phyloP scores from a whole-genome alignment of 2,797 vertebrate species.

The Bradypodion ventrale region DNA sequence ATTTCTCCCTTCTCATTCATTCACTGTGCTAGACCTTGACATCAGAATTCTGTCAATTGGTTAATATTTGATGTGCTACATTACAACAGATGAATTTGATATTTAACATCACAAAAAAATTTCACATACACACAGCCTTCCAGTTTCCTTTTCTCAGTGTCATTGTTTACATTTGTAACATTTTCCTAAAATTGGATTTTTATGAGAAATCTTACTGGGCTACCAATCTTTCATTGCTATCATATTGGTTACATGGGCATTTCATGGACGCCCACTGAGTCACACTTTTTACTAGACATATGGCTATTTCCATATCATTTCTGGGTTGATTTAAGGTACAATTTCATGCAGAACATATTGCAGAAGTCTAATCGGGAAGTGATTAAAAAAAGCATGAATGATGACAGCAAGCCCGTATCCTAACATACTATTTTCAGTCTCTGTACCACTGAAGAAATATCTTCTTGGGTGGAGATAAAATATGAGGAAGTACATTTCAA shows the following conservation, averaged over 20 bases:
- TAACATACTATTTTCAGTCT: conserved; percentile 11
- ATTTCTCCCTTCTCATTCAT: conserved; percentile 50
- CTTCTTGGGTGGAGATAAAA: conserved; percentile 15
- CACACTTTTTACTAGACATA: conserved; percentile 60
- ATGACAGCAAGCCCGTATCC: conserved; percentile 26
- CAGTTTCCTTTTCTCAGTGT: conserved; percentile 47
- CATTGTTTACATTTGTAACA: conserved; percentile 67
- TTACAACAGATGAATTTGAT: conserved; percentile 48
- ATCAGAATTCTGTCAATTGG: conserved; percentile 50
- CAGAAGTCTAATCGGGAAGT: conserved; percentile 47
- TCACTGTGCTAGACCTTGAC: conserved; percentile 45
- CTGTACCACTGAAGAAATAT: conserved; percentile 4
- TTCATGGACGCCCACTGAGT: conserved; percentile 63
- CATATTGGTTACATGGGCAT: conserved; percentile 59
- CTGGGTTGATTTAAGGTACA: conserved; percentile 43
- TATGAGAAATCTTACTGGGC: conserved; percentile 63
- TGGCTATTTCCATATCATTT: conserved; percentile 55
- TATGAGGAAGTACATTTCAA: not conserved
- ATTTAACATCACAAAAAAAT: conserved; percentile 41
- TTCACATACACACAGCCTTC: conserved; percentile 42
- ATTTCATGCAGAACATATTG: conserved; percentile 45
- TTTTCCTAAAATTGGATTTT: conserved; percentile 64
- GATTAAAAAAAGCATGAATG: conserved; percentile 51
- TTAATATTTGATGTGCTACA: conserved; percentile 56
- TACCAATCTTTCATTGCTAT: conserved; percentile 66